A percentile compares a stretch with the other conserved stretches of the same genome.
Conservation (phyloP, 2,888 invertebrate species). For the Neelides folsomi region DNA sequence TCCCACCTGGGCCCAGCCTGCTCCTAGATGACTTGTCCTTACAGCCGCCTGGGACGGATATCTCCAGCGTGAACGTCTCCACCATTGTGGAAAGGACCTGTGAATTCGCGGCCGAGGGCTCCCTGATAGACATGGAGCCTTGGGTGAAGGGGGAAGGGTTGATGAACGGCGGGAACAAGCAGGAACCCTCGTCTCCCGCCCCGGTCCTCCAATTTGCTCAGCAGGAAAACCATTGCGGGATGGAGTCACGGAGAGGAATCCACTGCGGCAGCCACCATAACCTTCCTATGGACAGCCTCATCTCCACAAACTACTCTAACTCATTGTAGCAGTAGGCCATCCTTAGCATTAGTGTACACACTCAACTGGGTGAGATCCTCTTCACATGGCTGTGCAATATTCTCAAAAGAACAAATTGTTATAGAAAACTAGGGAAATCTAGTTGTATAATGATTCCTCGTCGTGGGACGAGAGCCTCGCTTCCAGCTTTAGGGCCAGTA, state of each 20-base stretch:
- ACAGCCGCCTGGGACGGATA: neutral
- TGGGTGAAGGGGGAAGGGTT: neutral
- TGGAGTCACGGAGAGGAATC: slow-evolving; percentile 27
- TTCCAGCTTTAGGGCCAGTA: too few species aligned
- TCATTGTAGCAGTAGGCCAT: slow-evolving; percentile 12
- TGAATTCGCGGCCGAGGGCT: neutral
- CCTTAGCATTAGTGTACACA: neutral
- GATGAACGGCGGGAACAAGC: neutral
- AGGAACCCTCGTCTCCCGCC: neutral
- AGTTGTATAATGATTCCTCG: too few species aligned
- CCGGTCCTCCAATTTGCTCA: slow-evolving; percentile 15
- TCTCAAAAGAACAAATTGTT: neutral
- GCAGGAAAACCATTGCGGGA: slow-evolving; percentile 30
- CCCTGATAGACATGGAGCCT: neutral
- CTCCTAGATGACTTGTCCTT: slow-evolving; percentile 5
- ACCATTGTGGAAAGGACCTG: neutral
- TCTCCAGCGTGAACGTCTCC: neutral
- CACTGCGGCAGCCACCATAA: slow-evolving; percentile 23
- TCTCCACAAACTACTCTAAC: slow-evolving; percentile 27
- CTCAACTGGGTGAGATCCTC: neutral
- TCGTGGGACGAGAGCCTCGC: too few species aligned
- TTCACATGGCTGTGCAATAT: neutral
- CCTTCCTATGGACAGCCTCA: slow-evolving; percentile 28
- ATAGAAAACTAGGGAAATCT: too few species aligned
- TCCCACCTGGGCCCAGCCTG: slow-evolving; percentile 4